A percentile compares a stretch with the other conserved stretches of the same genome.
These are phyloP conservation scores for Eurosta solidaginis DNA, from an alignment of 1,140 invertebrate genomes.

Conservation along the genomic window DNA sequence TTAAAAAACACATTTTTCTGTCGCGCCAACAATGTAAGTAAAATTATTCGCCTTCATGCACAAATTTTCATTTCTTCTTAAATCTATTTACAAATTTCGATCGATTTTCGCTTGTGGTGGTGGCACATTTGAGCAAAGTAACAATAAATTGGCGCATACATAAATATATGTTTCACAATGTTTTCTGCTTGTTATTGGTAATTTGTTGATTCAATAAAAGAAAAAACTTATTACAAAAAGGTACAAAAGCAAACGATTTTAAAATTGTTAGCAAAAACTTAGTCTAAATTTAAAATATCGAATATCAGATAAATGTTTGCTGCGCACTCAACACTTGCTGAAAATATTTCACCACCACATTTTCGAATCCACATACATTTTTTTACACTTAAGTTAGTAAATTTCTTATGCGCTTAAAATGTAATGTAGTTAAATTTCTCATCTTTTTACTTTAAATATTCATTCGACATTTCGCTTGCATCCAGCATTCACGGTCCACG, in stretches of 20 bases:
- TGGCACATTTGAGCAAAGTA: neutral
- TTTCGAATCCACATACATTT: neutral
- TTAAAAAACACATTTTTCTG: neutral
- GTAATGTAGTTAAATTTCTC: neutral
- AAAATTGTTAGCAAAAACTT: too few relatives aligned
- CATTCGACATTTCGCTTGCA: neutral
- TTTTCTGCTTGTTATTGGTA: too few relatives aligned
- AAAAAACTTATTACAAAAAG: too few relatives aligned
- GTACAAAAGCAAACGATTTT: neutral
- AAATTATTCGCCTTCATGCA: neutral
- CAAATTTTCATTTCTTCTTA: neutral
- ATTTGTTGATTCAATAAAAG: too few relatives aligned
- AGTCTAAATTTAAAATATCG: too few relatives aligned
- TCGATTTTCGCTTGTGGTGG: neutral
- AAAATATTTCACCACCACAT: too few relatives aligned
- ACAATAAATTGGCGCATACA: too few relatives aligned
- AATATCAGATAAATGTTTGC: too few relatives aligned
- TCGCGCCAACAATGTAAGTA: neutral
- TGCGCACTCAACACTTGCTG: too few relatives aligned
- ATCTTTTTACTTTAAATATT: neutral
- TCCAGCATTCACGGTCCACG: neutral
- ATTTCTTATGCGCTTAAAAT: neutral
- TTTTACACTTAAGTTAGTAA: conserved; percentile 8
- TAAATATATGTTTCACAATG: too few relatives aligned
- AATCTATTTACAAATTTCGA: neutral